Percentiles rank a stretch among this genome's conserved stretches.
Conservation (phyloP, 1,140 invertebrate species). For the Macrobrachium rosenbergii region DNA sequence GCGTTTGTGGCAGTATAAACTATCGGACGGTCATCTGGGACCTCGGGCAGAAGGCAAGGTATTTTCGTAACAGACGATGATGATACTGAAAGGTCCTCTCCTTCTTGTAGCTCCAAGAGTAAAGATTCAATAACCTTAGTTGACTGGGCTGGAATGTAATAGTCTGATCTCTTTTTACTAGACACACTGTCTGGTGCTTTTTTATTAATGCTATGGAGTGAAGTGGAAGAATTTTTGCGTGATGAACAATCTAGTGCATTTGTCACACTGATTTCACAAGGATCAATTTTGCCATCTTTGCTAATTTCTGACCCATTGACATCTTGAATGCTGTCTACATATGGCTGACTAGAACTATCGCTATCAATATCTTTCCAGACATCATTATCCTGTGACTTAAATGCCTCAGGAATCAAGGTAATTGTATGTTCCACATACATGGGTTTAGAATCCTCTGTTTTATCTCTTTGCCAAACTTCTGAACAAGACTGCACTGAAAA, state of each 20-base stretch:
- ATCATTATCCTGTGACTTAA: background rate
- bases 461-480: background rate
- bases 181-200: background rate
- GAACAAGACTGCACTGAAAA: too few species aligned
- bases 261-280: background rate
- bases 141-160: constrained; percentile 1
- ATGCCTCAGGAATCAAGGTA: background rate
- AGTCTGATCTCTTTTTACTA: background rate
- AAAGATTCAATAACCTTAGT: constrained; percentile 46
- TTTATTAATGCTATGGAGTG: background rate
- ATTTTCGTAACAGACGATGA: background rate
- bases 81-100: background rate
- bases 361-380: constrained; percentile 23
- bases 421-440: background rate
- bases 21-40: constrained; percentile 12
- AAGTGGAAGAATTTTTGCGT: background rate
- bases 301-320: background rate
- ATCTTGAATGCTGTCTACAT: constrained; percentile 14
- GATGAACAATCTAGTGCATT: background rate
- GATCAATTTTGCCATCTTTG: background rate
- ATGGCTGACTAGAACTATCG: constrained; percentile 34
- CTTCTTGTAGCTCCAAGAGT: constrained; percentile 26
- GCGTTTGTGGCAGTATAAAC: constrained; percentile 50
- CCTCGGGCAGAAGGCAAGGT: constrained; percentile 3
- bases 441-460: background rate